A percentile compares a stretch with the other conserved stretches of the same genome.
phyloP scores from a whole-genome alignment of 2,888 invertebrate species.

The Troglohyphantes excavatus region DNA sequence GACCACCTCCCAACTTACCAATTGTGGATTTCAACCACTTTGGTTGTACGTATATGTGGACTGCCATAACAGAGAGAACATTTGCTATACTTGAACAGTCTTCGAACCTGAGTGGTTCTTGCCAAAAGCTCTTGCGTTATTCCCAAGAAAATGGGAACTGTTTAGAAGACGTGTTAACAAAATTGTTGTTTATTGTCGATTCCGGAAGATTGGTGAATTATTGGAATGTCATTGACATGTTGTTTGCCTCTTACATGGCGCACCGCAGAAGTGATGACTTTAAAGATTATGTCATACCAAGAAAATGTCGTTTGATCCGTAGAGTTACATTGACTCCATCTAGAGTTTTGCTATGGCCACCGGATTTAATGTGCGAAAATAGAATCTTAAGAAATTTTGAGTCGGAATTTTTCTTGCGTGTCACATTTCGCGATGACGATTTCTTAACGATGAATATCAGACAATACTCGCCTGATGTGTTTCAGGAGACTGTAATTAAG shows the following conservation, averaged over 20 bases:
- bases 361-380: slow-evolving; percentile 64
- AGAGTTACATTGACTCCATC: slow-evolving; percentile 57
- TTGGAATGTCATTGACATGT: slow-evolving; percentile 30
- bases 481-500: neutral
- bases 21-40: slow-evolving; percentile 27
- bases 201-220: slow-evolving; percentile 46
- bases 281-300: slow-evolving; percentile 18
- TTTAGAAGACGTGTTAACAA: slow-evolving; percentile 40
- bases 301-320: slow-evolving; percentile 43
- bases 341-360: slow-evolving; percentile 46
- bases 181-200: slow-evolving; percentile 23
- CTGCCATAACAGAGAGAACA: slow-evolving; percentile 36
- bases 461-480: neutral
- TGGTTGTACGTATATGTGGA: slow-evolving; percentile 50
- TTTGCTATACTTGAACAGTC: slow-evolving; percentile 41
- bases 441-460: slow-evolving; percentile 33
- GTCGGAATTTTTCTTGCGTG: slow-evolving; percentile 68
- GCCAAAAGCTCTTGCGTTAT: neutral
- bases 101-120: neutral
- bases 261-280: neutral
- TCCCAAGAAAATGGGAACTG: neutral
- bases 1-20: neutral
- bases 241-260: slow-evolving; percentile 3
- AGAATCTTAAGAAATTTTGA: slow-evolving; percentile 69
- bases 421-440: slow-evolving; percentile 74